phyloP scores from a whole-genome alignment of 2,113 vertebrate genomes.

The Pelecanus crispus region DNA sequence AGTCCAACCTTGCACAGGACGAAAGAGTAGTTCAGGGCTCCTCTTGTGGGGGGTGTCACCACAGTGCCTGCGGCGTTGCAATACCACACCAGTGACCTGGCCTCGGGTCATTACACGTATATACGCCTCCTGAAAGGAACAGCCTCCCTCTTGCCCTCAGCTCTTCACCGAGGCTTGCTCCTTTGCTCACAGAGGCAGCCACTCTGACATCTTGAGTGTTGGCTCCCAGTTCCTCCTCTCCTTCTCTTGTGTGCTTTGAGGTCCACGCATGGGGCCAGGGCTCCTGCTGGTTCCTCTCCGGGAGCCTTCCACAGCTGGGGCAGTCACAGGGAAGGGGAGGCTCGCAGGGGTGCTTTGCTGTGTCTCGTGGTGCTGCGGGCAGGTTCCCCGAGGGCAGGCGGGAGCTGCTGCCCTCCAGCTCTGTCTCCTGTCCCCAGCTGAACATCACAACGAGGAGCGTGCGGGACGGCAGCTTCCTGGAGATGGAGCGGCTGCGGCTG shows the following conservation, averaged over 20 bases:
- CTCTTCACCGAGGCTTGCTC: neutral
- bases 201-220: rapidly evolving
- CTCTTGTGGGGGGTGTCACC: rapidly evolving
- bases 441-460: neutral
- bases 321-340: neutral
- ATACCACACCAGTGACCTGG: too few species aligned
- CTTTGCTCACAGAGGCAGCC: neutral
- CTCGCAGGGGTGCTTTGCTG: neutral
- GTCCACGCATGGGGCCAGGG: rapidly evolving
- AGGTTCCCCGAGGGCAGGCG: neutral
- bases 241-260: neutral
- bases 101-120: rapidly evolving
- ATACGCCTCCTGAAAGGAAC: neutral
- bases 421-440: neutral
- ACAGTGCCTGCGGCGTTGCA: neutral
- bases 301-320: neutral
- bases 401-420: neutral
- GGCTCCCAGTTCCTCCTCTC: neutral
- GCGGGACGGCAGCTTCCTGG: neutral
- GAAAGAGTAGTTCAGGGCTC: neutral
- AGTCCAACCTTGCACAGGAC: neutral
- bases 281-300: neutral
- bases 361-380: rapidly evolving
- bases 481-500: neutral
- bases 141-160: neutral